phyloP scores from a whole-genome alignment of 1,140 invertebrate genomes.

The Propsilocerus akamusi region DNA sequence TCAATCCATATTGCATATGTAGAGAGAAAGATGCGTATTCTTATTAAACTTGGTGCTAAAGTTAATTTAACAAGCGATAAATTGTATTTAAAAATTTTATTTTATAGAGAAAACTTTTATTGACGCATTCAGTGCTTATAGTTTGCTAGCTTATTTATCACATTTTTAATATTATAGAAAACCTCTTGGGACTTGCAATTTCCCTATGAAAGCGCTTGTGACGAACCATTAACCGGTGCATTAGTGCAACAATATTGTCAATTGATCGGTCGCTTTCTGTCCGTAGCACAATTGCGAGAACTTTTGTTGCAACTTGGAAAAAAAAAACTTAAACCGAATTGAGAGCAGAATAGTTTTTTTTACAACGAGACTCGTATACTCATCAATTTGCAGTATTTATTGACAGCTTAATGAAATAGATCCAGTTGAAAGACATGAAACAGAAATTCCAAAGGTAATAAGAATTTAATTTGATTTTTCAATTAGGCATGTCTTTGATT shows the following conservation, averaged over 20 bases:
- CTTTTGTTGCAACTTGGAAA: too few relatives aligned
- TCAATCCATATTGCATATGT: background rate
- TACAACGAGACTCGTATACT: background rate
- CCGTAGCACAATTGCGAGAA: too few relatives aligned
- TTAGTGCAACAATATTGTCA: constrained; percentile 3
- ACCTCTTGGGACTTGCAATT: too few relatives aligned
- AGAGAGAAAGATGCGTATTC: background rate
- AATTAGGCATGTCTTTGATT: too few relatives aligned
- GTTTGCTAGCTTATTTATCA: constrained; percentile 3
- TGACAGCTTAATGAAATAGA: constrained; percentile 1
- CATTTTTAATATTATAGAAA: too few relatives aligned
- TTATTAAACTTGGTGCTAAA: background rate
- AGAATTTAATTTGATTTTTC: too few relatives aligned
- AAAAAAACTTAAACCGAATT: too few relatives aligned
- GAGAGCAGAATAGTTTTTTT: background rate
- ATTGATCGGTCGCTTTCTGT: too few relatives aligned
- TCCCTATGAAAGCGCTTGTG: too few relatives aligned
- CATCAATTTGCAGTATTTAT: background rate
- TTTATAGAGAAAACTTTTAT: background rate
- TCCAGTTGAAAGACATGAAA: background rate
- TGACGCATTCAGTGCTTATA: background rate
- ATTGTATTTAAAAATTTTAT: background rate
- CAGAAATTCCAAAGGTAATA: too few relatives aligned
- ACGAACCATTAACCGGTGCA: background rate
- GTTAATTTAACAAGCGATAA: background rate